Evolutionary conservation across 2,888 invertebrate species (phyloP).

Genomic region (Pyrgus malvae): DNA sequence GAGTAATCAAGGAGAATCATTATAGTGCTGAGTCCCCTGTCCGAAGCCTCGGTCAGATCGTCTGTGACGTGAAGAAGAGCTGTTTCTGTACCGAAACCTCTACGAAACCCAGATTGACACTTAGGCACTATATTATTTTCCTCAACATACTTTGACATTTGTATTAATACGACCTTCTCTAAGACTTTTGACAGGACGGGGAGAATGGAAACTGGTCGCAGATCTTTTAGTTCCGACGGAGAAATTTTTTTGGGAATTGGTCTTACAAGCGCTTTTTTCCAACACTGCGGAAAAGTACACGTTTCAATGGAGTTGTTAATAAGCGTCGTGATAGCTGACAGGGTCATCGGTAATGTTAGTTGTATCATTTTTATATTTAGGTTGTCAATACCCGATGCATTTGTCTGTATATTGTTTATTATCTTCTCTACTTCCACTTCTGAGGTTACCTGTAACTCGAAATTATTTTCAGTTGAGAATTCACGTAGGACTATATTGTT

Average conservation of each 20-base stretch:
- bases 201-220: not conserved
- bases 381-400: not conserved
- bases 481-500: not conserved
- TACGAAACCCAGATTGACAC: conserved; percentile 7
- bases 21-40: conserved; percentile 7
- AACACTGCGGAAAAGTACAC: not conserved
- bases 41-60: conserved; percentile 3
- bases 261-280: not conserved
- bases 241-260: not conserved
- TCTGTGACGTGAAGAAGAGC: conserved; percentile 6
- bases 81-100: conserved; percentile 2
- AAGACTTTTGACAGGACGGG: conserved; percentile 1
- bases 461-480: too few species aligned
- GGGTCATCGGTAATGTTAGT: not conserved
- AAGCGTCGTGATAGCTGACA: not conserved
- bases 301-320: not conserved
- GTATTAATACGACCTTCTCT: not conserved
- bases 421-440: not conserved
- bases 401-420: not conserved
- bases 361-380: conserved; percentile 2
- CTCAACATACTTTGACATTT: not conserved
- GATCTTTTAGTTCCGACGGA: not conserved
- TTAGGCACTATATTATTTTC: not conserved
- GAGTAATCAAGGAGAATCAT: conserved; percentile 12
- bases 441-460: not conserved